Evolutionary conservation across 2,797 vertebrate species (phyloP), one percentile per base, ranked within the genome.

Genomic region (Gymnoscopelus braueri): DNA sequence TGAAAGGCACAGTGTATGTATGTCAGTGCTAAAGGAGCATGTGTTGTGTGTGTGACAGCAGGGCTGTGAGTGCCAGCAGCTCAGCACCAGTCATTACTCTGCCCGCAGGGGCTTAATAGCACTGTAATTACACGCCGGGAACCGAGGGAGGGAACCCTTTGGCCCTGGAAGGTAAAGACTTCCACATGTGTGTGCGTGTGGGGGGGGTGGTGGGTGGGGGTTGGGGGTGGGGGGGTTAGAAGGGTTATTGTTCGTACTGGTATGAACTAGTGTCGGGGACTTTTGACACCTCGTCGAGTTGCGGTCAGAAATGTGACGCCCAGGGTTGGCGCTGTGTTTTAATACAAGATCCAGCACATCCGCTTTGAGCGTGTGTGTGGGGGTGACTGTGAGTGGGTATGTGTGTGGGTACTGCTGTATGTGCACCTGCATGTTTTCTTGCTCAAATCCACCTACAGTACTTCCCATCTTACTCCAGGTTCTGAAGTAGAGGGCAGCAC

Each of bases 71-170:
- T 51, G 50, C 39, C 39, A 44, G 39, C 39, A 44, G 39, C 63
- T 78, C 64, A 12, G 62, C 71, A 78, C 79, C 80, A 83, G 84
- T 90, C 82, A 91, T 91, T 90, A 88, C 69, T 75, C 53, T 67
- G 81, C 84, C 39, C 82, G 57, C 85, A 86, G 87, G 83, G 83
- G 80, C 85, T 87, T 87, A 90, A 91, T 89, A 83, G 72, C 71
- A 61, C 55, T 65, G 83, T 92, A 90, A 92, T 93, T 93, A 91
- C 83, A 86, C 87, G 80, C 57, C 47, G 71, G 80, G 64, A 69
- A 60, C 69, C 0, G 50, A 82, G 79, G 79, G 75, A 82, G 83
- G 81, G 69, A 85, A 56, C 65, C 63, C 47, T 19, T 19, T 64
- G 77, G 82, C 77, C 26, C 73, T 79, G 67, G 70, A 79, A 76